Conservation (phyloP, 2,888 invertebrate genomes). For the Catonia carolina region DNA sequence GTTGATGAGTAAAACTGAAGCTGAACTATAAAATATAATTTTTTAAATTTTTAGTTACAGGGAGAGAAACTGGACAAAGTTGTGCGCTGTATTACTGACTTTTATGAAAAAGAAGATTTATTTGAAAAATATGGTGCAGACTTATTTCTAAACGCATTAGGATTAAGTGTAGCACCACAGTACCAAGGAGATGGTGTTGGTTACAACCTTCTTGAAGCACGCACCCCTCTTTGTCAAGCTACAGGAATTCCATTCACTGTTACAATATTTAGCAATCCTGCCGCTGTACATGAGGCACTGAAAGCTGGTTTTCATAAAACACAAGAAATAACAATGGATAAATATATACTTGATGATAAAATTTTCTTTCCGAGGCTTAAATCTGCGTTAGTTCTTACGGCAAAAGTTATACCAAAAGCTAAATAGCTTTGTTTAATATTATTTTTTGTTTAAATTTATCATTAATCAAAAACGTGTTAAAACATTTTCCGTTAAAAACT, state of each 20-base stretch:
- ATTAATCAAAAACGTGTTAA: too few relatives aligned
- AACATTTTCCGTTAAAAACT: too few relatives aligned
- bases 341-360: background rate
- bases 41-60: too few relatives aligned
- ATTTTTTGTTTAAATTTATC: too few relatives aligned
- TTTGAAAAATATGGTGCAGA: background rate
- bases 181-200: conserved; percentile 6
- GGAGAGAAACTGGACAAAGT: too few relatives aligned
- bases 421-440: too few relatives aligned
- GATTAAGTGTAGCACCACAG: background rate
- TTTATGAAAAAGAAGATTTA: background rate
- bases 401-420: background rate
- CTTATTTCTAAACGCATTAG: background rate
- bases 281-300: background rate
- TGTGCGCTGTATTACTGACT: background rate
- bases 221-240: background rate
- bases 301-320: background rate
- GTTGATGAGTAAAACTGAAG: too few relatives aligned
- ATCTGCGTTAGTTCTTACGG: background rate
- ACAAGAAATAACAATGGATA: background rate
- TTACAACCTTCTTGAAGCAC: conserved; percentile 4
- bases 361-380: background rate
- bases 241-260: background rate
- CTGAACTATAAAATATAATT: too few relatives aligned
- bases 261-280: background rate